phyloP scores from a whole-genome alignment of 2,888 invertebrate genomes.

The Macrophya alboannulata region DNA sequence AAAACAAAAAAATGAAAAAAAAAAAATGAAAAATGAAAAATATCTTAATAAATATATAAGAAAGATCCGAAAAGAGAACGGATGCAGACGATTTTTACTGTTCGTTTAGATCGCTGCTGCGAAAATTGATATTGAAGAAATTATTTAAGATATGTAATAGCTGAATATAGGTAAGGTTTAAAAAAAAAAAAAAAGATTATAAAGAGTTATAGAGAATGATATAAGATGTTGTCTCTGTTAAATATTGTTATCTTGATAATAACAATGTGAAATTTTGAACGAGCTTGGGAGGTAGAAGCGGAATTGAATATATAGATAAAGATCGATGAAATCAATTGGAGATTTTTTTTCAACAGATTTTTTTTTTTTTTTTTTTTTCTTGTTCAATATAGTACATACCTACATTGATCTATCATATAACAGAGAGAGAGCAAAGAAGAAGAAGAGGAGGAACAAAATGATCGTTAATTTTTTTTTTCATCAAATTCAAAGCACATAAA shows the following conservation, averaged over 20 bases:
- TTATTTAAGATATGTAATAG: slow-evolving; percentile 8
- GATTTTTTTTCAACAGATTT: neutral
- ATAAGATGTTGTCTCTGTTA: neutral
- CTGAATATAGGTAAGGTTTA: slow-evolving; percentile 7
- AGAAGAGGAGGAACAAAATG: neutral
- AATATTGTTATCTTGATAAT: neutral
- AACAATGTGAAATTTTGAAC: neutral
- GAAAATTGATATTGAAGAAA: neutral
- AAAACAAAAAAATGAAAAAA: neutral
- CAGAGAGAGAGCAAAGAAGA: no score
- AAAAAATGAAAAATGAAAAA: neutral
- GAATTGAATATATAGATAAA: neutral
- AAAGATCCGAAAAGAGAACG: neutral
- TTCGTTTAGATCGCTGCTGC: neutral
- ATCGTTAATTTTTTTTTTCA: no score
- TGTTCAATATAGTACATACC: neutral
- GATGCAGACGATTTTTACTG: neutral
- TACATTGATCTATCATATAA: no score
- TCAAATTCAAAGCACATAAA: no score
- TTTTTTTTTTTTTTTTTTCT: neutral
- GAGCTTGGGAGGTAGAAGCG: neutral
- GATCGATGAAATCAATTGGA: neutral
- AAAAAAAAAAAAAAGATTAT: neutral
- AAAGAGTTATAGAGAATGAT: neutral
- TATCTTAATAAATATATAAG: neutral